Base-by-base conservation (phyloP, 2,797 vertebrate species). In the Ficedula albicollis region DNA sequence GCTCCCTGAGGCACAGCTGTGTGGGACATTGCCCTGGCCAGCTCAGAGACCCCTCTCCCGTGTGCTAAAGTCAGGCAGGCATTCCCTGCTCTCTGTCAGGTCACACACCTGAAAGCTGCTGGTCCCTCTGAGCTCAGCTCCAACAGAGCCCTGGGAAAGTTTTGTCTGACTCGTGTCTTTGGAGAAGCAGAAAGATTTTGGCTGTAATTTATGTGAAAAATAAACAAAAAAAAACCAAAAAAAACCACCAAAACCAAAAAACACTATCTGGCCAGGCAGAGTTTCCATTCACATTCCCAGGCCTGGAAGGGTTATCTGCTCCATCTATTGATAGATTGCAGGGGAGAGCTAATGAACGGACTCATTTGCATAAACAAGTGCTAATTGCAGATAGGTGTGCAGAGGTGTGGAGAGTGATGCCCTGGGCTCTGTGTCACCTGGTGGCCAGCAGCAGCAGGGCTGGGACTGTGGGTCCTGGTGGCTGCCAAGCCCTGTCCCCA, bases 11-110 rank as follows among this genome's bases (percentile, higher is more conserved):
- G 21, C 15, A 2, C 34, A 30, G 43, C 54, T 36, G 22, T 19
- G 39, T 11, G 3, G 4, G 15, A 36, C 34, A 1, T 0, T 69
- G 41, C 36, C n/a, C 49, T 17, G 30, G 30, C 55, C 0, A 0
- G 55, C 5, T 2, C 32, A 58, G 60, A 20, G 41, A 38, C 11
- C 16, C 13, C 25, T 81, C 22, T 72, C 36, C 27, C 0, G 0
- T 7, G 10, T 26, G 55, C 32, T 43, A 3, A 41, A 1, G 1
- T 13, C 0, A 0, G 13, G n/a, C 4, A 4, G 23, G 39, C 3
- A 1, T 38, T 52, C 51, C 68, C 70, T 38, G n/a, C 34, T 27
- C 34, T 48, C 55, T 52, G 1, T 21, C 3, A 0, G 2, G 19
- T 21, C 8, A 6, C 29, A 25, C 44, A 20, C 32, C n/a, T 79